A percentile compares a stretch with the other conserved stretches of the same genome.
phyloP scores from a whole-genome alignment of 2,113 vertebrate species.

The Oreochromis tanganicae region DNA sequence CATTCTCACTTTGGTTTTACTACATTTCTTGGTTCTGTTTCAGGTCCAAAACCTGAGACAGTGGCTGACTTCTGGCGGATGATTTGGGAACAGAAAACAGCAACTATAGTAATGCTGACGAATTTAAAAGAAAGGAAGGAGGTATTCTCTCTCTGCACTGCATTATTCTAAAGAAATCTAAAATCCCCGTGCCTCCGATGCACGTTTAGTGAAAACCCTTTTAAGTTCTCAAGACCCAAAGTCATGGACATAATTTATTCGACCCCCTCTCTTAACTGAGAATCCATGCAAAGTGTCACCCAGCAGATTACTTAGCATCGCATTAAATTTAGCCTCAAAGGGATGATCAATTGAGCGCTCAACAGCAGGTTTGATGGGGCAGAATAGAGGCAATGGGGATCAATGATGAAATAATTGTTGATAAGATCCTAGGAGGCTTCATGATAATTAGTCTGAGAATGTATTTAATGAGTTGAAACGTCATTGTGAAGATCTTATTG shows the following conservation, averaged over 20 bases:
- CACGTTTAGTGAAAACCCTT: not conserved
- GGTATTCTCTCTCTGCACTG: constrained; percentile 40
- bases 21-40: not conserved
- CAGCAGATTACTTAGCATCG: constrained; percentile 56
- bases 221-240: constrained; percentile 46
- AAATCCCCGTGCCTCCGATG: not conserved
- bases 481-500: constrained; percentile 53
- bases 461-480: constrained; percentile 67
- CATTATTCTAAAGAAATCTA: not conserved
- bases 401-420: constrained; percentile 74
- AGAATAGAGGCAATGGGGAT: constrained; percentile 59
- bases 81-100: constrained; percentile 95
- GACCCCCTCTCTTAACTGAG: constrained; percentile 41
- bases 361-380: constrained; percentile 64
- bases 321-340: constrained; percentile 57
- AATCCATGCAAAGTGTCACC: constrained; percentile 53
- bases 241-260: constrained; percentile 57
- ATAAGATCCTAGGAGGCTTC: constrained; percentile 67
- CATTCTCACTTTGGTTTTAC: not conserved
- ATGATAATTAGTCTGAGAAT: constrained; percentile 72
- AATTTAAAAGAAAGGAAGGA: constrained; percentile 96
- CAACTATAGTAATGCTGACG: constrained; percentile 92
- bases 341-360: constrained; percentile 68
- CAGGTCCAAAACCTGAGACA: constrained; percentile 91
- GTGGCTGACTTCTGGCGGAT: constrained; percentile 94